Conservation (phyloP, 1,140 invertebrate species). For the Philopotamus ludificatus region DNA sequence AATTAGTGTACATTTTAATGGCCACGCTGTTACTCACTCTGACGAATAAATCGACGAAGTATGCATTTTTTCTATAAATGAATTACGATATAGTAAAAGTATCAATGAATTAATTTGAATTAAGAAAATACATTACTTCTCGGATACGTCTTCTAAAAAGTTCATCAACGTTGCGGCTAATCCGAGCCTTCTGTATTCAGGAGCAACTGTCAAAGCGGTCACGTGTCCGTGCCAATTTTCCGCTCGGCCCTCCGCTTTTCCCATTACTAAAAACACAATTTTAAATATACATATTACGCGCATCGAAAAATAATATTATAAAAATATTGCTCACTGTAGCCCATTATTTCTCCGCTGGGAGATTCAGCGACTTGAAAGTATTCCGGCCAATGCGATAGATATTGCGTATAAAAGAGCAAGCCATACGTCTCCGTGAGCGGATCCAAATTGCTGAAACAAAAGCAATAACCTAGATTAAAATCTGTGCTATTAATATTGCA, state of each 20-base stretch:
- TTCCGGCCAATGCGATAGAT: constrained; percentile 98
- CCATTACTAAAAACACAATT: constrained; percentile 83
- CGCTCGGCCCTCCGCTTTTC: constrained; percentile 92
- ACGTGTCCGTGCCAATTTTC: constrained; percentile 99
- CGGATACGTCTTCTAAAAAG: constrained; percentile 91
- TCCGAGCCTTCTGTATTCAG: constrained; percentile 87
- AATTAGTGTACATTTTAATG: constrained; percentile 94
- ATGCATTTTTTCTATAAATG: constrained; percentile 84
- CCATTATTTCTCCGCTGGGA: constrained; percentile 94
- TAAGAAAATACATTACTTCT: constrained; percentile 67
- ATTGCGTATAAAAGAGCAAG: constrained; percentile 95
- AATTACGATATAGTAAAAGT: too few relatives aligned
- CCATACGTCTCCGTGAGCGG: constrained; percentile 97
- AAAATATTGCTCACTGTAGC: constrained; percentile 81
- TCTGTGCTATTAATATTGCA: too few relatives aligned
- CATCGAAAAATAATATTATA: background rate
- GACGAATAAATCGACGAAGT: constrained; percentile 99
- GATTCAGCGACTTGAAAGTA: constrained; percentile 97
- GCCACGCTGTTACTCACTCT: constrained; percentile 96
- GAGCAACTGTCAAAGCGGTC: constrained; percentile 95
- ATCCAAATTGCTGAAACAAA: constrained; percentile 90
- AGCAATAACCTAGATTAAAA: too few relatives aligned
- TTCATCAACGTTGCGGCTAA: constrained; percentile 94
- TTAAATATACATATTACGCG: background rate
- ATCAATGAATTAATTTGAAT: constrained; percentile 12